Conservation (phyloP, 2,113 vertebrate genomes). For the Axis porcinus region DNA sequence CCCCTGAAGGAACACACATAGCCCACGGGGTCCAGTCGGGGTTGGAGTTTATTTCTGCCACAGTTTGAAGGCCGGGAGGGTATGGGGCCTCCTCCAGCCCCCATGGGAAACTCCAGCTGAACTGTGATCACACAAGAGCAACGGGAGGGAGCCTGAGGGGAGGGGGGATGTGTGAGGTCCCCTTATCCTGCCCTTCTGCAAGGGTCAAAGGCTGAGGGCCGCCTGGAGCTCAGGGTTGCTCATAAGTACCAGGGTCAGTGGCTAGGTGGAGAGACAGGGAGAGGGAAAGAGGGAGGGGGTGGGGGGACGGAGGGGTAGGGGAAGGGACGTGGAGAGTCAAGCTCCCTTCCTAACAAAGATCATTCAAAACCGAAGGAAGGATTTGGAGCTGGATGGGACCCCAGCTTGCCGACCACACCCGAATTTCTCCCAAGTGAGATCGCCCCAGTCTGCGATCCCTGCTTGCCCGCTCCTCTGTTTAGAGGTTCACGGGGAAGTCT, state of each 20-base stretch:
- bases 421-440: not conserved
- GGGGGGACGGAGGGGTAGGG: too few species aligned
- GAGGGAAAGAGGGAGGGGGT: not conserved
- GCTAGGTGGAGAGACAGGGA: not conserved
- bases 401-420: not conserved
- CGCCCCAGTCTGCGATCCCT: not conserved
- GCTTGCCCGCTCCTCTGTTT: not conserved
- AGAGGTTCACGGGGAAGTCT: not conserved
- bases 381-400: not conserved
- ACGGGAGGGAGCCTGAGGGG: not conserved
- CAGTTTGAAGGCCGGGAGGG: not conserved
- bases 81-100: not conserved
- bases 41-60: slow-evolving; percentile 49
- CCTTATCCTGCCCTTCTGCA: not conserved
- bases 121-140: not conserved
- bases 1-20: not conserved
- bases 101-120: not conserved
- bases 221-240: not conserved
- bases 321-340: too few species aligned
- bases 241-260: not conserved
- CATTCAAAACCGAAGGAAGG: not conserved
- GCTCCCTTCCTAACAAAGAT: not conserved
- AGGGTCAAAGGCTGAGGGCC: not conserved
- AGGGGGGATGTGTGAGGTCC: not conserved
- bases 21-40: not conserved